A percentile compares a stretch with the other conserved stretches of the same genome.
phyloP scores from a whole-genome alignment of 2,113 vertebrate species.

The Mustela lutreola region DNA sequence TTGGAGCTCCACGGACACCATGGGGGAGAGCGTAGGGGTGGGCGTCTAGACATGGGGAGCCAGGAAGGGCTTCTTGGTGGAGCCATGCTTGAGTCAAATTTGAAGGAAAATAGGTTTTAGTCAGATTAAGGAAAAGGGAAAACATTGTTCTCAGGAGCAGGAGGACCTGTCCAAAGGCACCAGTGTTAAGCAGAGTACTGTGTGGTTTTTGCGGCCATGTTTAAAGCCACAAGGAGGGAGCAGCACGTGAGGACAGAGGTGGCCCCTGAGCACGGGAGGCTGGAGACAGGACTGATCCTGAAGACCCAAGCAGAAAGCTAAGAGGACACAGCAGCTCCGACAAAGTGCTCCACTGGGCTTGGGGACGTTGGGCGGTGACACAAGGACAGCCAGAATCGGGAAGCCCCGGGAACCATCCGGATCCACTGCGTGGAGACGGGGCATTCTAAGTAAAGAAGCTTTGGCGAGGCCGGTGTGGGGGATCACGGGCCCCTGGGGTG shows the following conservation, averaged over 20 bases:
- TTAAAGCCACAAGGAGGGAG: too few relatives aligned
- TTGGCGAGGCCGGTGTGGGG: too few relatives aligned
- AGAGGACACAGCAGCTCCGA: background rate
- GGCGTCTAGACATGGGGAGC: background rate
- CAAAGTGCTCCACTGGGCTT: background rate
- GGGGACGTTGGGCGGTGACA: too few relatives aligned
- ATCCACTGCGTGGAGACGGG: rapidly evolving
- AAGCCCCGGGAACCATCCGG: background rate
- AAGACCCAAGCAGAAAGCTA: too few relatives aligned
- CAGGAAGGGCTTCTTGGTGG: background rate
- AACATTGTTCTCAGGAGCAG: background rate
- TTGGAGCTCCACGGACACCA: rapidly evolving
- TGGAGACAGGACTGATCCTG: background rate
- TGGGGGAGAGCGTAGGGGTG: background rate
- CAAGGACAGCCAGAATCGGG: background rate
- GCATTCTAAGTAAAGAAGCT: background rate
- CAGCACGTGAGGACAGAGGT: background rate
- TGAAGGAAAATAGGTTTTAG: background rate
- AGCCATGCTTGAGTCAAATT: background rate
- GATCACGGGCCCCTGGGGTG: background rate
- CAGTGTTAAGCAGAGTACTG: rapidly evolving
- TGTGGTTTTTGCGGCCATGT: rapidly evolving
- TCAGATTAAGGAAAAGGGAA: background rate
- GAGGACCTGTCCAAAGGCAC: background rate
- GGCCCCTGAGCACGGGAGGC: too few relatives aligned